Base-by-base conservation (phyloP, 2,797 vertebrate species). In the Borostomias antarcticus region DNA sequence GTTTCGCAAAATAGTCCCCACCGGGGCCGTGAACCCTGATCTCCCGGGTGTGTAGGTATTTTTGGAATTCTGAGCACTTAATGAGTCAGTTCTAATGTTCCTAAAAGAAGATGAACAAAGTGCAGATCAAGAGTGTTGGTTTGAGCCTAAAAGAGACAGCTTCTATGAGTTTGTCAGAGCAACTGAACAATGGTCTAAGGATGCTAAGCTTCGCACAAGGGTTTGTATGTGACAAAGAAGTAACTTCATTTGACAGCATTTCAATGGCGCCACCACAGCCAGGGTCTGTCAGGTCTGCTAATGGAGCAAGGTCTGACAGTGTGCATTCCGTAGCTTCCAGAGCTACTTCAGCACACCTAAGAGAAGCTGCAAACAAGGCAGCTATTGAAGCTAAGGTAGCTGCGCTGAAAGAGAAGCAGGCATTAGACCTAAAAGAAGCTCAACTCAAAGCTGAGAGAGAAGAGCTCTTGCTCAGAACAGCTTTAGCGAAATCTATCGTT, bases 361-460 rank as follows among this genome's bases (percentile, higher is more conserved):
- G n/a, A 32, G 53, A 57, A 19, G 28, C 15, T 17, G 1, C 17
- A 26, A 25, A 60, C 10, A 7, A 28, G 4, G 21, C 35, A 17
- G 58, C 58, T 28, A 23, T 61, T 8, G 13, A 25, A 29, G 58
- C 58, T 26, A 26, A 26, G 13, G 23, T 23, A 13, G 26, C 58
- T 17, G 21, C 8, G 26, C 23, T 47, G n/a, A 61, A 61, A 25
- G n/a, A 61, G 15, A 61, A 61, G 21, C 33, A n/a, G 25, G 58
- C 35, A 25, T 47, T 61, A 26, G 58, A 61, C 28, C 15, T 61
- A 17, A 43, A 61, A 47, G 25, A 47, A 29, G 58, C 58, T 17
- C 37, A 61, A 37, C 58, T 61, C 23, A 47, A 45, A 10, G 26
- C 58, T 19, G 19, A 61, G 17, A 43, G 28, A 17, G 58, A 61